Conservation (phyloP, 2,113 vertebrate species). For the Micronycteris hirsuta region DNA sequence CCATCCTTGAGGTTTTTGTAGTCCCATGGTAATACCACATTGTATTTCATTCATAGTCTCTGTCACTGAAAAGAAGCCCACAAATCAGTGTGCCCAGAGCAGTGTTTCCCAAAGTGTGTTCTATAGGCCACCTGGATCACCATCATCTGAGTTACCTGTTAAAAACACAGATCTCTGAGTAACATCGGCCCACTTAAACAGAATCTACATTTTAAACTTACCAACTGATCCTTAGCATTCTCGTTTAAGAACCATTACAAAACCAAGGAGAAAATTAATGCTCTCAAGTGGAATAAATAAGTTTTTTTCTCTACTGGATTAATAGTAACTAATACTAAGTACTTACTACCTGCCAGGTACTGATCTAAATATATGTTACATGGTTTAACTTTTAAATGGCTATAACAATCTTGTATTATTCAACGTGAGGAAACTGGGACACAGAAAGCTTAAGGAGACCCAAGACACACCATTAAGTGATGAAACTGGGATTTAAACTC, state of each 20-base stretch:
- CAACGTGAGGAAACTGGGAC: neutral
- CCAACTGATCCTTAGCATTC: neutral
- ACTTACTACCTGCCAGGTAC: neutral
- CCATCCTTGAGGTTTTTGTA: neutral
- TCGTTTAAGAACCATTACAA: neutral
- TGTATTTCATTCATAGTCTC: neutral
- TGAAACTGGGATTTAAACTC: neutral
- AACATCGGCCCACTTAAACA: neutral
- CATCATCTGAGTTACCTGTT: neutral
- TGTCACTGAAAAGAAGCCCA: neutral
- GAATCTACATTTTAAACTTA: neutral
- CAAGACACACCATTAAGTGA: neutral
- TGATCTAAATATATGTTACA: neutral
- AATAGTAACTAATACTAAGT: neutral
- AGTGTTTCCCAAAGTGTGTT: neutral
- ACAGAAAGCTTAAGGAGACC: neutral
- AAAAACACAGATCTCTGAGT: neutral
- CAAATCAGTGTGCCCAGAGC: neutral
- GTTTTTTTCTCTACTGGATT: neutral
- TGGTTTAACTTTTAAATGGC: neutral
- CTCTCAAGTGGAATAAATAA: neutral
- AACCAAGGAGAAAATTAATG: neutral
- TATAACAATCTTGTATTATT: neutral
- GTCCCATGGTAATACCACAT: neutral
- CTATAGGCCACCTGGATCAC: neutral